These are phyloP conservation scores for Hirudo medicinalis DNA, from an alignment of 1,140 invertebrate genomes.

Conservation along the genomic window DNA sequence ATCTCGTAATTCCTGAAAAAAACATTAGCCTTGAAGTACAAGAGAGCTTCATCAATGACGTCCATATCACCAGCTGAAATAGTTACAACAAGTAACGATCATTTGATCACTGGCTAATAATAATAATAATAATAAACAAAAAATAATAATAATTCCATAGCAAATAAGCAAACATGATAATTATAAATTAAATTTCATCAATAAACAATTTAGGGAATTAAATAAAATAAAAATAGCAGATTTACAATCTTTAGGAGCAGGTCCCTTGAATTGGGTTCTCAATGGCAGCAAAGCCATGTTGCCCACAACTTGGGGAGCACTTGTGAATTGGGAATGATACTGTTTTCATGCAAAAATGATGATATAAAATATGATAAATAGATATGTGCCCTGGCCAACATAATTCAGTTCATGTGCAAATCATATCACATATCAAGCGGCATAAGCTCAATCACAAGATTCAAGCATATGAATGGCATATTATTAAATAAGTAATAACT, in stretches of 20 bases:
- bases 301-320: slow-evolving; percentile 60
- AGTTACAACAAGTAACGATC: slow-evolving; percentile 19
- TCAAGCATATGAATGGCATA: too few relatives aligned
- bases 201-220: background rate
- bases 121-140: background rate
- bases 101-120: too few relatives aligned
- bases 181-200: background rate
- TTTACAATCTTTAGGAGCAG: slow-evolving; percentile 53
- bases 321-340: slow-evolving; percentile 78
- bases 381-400: too few relatives aligned
- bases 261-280: slow-evolving; percentile 70
- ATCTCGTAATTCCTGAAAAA: slow-evolving; percentile 98
- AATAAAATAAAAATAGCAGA: background rate
- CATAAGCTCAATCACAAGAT: too few relatives aligned
- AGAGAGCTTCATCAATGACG: slow-evolving; percentile 92
- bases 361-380: background rate
- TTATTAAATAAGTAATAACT: too few relatives aligned
- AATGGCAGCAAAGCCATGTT: slow-evolving; percentile 84
- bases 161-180: background rate
- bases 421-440: too few relatives aligned
- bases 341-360: slow-evolving; percentile 49
- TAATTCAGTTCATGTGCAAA: too few relatives aligned
- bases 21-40: slow-evolving; percentile 96
- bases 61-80: slow-evolving; percentile 55
- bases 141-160: background rate